Evolutionary conservation across 2,888 invertebrate genomes (phyloP).

Genomic region (Yponomeuta cagnagella): DNA sequence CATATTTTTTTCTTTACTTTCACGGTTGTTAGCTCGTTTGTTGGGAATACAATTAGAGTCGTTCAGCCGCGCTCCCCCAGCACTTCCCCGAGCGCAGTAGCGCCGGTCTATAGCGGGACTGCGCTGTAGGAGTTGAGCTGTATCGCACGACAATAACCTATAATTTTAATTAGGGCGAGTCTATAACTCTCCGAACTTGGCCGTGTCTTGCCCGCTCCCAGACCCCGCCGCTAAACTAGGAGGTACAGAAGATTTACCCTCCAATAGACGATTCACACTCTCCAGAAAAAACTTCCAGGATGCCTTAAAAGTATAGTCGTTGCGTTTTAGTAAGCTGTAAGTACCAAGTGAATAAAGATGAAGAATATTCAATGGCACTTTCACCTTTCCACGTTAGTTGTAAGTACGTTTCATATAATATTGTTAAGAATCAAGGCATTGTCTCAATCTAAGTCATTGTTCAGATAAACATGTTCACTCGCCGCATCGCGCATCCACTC

Average conservation of each 20-base stretch:
- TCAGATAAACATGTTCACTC: too few species aligned
- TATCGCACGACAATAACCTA: slow-evolving; percentile 15
- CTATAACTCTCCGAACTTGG: slow-evolving; percentile 14
- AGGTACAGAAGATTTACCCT: not conserved
- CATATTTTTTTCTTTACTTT: not conserved
- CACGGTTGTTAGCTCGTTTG: not conserved
- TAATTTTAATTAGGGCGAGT: slow-evolving; percentile 17
- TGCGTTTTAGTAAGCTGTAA: too few species aligned
- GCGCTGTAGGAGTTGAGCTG: not conserved
- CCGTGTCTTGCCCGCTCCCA: slow-evolving; percentile 7
- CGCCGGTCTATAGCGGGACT: not conserved
- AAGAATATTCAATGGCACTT: too few species aligned
- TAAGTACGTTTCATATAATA: too few species aligned
- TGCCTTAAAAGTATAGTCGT: too few species aligned
- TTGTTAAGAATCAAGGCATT: too few species aligned
- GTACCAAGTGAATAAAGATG: too few species aligned
- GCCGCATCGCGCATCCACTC: too few species aligned
- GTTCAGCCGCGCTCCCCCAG: not conserved
- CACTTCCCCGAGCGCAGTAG: not conserved
- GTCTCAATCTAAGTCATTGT: too few species aligned
- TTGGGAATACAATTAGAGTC: not conserved
- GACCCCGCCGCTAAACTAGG: not conserved
- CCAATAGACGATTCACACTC: too few species aligned
- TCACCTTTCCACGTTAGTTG: too few species aligned
- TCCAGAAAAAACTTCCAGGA: too few species aligned